Evolutionary conservation across 2,888 invertebrate genomes (phyloP).

Genomic region (Harpagoxenus sublaevis): DNA sequence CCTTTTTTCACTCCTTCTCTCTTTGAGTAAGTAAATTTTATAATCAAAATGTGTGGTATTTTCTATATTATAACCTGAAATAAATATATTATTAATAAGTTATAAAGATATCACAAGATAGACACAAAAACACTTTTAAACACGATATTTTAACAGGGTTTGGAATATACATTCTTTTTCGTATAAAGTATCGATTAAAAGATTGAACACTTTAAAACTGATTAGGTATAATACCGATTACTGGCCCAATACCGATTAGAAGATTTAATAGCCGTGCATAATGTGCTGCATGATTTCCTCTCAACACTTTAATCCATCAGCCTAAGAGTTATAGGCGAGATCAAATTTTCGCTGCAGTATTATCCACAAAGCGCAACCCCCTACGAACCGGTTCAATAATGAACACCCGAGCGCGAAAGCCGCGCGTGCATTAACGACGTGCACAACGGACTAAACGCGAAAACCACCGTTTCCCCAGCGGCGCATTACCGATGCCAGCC

Average conservation of each 20-base stretch:
- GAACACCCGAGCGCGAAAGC: slow-evolving; percentile 34
- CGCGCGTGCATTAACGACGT: slow-evolving; percentile 47
- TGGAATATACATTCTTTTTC: neutral
- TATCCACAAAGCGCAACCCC: slow-evolving; percentile 21
- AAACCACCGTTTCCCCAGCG: slow-evolving; percentile 45
- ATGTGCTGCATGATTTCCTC: neutral
- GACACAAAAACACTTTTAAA: neutral
- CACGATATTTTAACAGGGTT: neutral
- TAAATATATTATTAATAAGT: neutral
- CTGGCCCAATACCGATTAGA: neutral
- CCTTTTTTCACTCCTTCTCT: neutral
- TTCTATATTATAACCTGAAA: neutral
- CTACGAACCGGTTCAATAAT: slow-evolving; percentile 37
- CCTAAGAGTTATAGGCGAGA: neutral
- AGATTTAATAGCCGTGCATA: neutral
- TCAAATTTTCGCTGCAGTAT: slow-evolving; percentile 44
- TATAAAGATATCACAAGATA: neutral
- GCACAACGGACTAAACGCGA: slow-evolving; percentile 44
- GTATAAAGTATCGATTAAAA: neutral
- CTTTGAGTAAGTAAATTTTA: neutral
- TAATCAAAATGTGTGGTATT: neutral
- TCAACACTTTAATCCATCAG: slow-evolving; percentile 22
- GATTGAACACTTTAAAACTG: neutral
- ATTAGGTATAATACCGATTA: no score
- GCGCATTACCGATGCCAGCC: slow-evolving; percentile 24